A percentile compares a stretch with the other conserved stretches of the same genome.
phyloP scores from a whole-genome alignment of 92 coral and sea anemone species.

The Ricordea florida region DNA sequence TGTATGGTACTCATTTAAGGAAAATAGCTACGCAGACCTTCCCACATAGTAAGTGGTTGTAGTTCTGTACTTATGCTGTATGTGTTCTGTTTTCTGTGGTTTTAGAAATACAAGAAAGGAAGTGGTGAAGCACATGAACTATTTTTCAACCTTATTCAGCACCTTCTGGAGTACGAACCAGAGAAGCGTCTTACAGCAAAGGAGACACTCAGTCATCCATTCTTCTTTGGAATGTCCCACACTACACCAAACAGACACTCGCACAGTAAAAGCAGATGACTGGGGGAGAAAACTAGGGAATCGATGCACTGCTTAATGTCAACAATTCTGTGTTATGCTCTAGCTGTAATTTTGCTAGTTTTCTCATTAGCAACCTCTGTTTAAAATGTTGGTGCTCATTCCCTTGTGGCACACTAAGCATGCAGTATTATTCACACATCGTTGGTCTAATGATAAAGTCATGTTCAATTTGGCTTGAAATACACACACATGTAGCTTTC shows the following conservation, averaged over 20 bases:
- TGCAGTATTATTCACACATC: too few species aligned
- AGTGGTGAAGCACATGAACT: conserved; percentile 77
- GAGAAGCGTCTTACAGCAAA: conserved; percentile 77
- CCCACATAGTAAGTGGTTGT: too few species aligned
- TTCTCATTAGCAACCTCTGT: neutral
- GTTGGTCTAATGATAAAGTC: too few species aligned
- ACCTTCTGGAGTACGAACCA: conserved; percentile 86
- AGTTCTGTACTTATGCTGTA: too few species aligned
- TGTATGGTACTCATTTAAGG: too few species aligned
- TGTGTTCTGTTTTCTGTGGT: neutral
- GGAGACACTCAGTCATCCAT: conserved; percentile 92
- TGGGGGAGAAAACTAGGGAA: neutral
- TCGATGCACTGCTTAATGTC: neutral
- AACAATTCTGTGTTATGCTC: neutral
- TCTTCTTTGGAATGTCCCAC: conserved; percentile 63
- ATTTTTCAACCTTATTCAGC: conserved; percentile 87
- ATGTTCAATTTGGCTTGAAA: too few species aligned
- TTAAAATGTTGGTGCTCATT: neutral
- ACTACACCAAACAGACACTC: conserved; percentile 63
- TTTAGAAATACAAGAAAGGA: conserved; percentile 80
- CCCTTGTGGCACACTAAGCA: too few species aligned
- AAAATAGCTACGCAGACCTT: neutral
- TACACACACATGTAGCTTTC: too few species aligned
- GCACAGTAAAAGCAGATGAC: conserved; percentile 96
- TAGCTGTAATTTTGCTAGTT: neutral